A percentile compares a stretch with the other conserved stretches of the same genome.
These are phyloP conservation scores for Uria lomvia DNA, from an alignment of 2,113 vertebrate species.

Conservation along the genomic window DNA sequence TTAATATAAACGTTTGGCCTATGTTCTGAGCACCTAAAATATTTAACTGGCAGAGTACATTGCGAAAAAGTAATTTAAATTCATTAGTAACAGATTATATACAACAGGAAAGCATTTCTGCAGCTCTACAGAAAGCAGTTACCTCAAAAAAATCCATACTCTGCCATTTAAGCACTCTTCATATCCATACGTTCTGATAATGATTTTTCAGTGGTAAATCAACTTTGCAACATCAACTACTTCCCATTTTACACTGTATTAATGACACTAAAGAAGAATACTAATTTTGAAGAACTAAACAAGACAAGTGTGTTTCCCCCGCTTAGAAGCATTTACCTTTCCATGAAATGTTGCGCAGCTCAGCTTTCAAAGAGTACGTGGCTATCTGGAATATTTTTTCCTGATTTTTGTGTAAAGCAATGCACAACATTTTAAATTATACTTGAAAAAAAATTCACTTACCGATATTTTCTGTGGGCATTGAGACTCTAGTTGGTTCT, in stretches of 20 bases:
- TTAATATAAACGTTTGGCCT: constrained; percentile 64
- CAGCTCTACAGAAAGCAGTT: constrained; percentile 28
- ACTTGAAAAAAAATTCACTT: constrained; percentile 62
- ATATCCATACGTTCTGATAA: neutral
- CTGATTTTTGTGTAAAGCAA: neutral
- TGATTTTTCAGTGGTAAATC: constrained; percentile 51
- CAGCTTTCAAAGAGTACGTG: neutral
- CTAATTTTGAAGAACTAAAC: neutral
- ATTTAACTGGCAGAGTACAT: constrained; percentile 7
- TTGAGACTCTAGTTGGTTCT: constrained; percentile 94
- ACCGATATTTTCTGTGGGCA: constrained; percentile 98
- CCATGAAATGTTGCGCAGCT: neutral
- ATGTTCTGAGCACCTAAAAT: constrained; percentile 39
- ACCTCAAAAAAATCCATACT: constrained; percentile 47
- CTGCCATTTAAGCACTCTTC: constrained; percentile 37
- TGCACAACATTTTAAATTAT: neutral
- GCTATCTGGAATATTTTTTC: neutral
- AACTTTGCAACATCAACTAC: neutral
- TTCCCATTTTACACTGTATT: constrained; percentile 5
- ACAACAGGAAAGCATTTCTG: constrained; percentile 44
- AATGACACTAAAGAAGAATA: constrained; percentile 7
- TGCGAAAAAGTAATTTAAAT: constrained; percentile 62
- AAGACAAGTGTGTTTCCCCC: neutral
- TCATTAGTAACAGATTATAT: constrained; percentile 54
- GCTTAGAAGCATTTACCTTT: neutral